Base-by-base conservation (phyloP, 2,888 invertebrate species). In the Scaptomyza parva region DNA sequence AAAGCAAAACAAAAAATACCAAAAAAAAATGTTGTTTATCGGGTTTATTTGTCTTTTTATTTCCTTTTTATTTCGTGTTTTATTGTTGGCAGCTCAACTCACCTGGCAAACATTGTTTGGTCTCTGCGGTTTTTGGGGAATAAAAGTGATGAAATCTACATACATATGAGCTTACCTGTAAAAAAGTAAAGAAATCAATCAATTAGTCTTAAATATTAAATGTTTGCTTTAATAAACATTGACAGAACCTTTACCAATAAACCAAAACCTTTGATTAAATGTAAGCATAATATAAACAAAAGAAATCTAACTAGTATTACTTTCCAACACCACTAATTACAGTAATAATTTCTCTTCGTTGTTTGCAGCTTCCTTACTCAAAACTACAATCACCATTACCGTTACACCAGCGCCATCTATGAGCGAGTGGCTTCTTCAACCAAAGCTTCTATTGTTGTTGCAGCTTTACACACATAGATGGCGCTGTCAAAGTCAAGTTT, bases 101-200 rank as follows among this genome's bases (percentile, higher is more conserved):
- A 73, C 72, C 14, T 65, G 59, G 53, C 50, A 22, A 33, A 53
- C 77, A 73, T 73, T 76, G 72, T 71, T 71, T 73, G 72, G 48
- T 58, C 33, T 41, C 37, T 37, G n/a, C n/a, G 9, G 37, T 35
- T 44, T 53, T 22, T 3, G 9, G 28, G 14, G 17, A 35, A 6
- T n/a, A 17, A 9, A 26, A 26, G 5, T 24, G 18, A 14, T 61
- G 45, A 11, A 41, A 37, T 20, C 41, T 24, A 0, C 18, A 47
- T 28, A 33, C 3, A 8, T 11, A 41, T 30, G 24, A 43, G 59
- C 72, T 73, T 73, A 73, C 72, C 72, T 73, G 66, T 2, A 73
- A 64, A 18, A 9, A 67, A 6, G 57, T 17, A 54, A 4, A 76
- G 9, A 60, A 35, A 60, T 20, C 7, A 51, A 39, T 12, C 18